phyloP scores from a whole-genome alignment of 1,140 invertebrate genomes.

The Globodera ellingtonae region DNA sequence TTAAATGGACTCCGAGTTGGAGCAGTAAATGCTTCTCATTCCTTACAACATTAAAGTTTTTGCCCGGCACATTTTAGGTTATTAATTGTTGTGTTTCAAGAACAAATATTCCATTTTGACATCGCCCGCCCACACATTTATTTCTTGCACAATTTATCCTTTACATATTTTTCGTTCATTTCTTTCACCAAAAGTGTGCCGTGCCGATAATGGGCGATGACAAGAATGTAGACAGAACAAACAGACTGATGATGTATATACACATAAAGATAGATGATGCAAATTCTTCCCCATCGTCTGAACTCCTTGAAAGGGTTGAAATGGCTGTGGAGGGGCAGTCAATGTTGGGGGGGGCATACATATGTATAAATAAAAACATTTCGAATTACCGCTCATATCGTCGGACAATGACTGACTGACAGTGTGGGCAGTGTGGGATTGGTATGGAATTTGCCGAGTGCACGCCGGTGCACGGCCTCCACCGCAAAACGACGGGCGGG shows the following conservation, averaged over 20 bases:
- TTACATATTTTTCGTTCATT: too few species aligned
- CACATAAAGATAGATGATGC: not conserved
- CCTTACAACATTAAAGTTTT: not conserved
- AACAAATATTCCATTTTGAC: not conserved
- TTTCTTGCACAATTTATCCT: too few species aligned
- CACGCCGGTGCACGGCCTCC: too few species aligned
- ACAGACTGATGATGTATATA: too few species aligned
- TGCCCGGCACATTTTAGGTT: not conserved
- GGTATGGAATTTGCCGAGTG: not conserved
- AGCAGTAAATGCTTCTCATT: not conserved
- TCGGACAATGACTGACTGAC: not conserved
- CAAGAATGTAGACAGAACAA: too few species aligned
- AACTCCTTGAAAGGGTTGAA: not conserved
- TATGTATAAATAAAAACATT: too few species aligned
- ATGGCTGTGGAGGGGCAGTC: not conserved
- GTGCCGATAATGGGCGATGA: not conserved
- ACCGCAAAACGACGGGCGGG: not conserved
- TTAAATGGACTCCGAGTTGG: not conserved
- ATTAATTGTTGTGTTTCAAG: not conserved
- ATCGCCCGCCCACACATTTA: not conserved
- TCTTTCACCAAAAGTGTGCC: not conserved
- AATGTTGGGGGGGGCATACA: not conserved
- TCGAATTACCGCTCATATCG: too few species aligned
- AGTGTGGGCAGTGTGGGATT: too few species aligned
- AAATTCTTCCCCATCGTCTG: not conserved